phyloP scores from a whole-genome alignment of 2,113 vertebrate species.

The Aspiorhynchus laticeps region DNA sequence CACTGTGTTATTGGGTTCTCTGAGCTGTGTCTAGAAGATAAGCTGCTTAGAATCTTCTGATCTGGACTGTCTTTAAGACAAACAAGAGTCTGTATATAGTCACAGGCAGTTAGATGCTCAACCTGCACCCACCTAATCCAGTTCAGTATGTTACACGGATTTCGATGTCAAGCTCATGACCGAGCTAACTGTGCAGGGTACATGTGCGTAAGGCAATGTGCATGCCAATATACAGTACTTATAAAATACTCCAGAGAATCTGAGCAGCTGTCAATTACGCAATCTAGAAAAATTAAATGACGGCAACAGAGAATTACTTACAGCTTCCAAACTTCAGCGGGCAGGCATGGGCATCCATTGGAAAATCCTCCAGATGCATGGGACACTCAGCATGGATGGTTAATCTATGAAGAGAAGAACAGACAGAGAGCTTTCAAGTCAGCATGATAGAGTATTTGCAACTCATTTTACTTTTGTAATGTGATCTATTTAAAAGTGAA shows the following conservation, averaged over 20 bases:
- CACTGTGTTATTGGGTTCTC: background rate
- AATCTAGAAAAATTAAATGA: background rate
- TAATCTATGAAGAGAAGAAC: slow-evolving; percentile 75
- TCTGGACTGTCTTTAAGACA: slow-evolving; percentile 4
- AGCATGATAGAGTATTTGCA: background rate
- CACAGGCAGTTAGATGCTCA: background rate
- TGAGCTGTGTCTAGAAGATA: background rate
- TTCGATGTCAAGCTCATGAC: background rate
- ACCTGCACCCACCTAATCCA: background rate
- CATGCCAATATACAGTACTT: background rate
- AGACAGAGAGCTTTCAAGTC: background rate
- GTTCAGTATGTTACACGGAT: background rate
- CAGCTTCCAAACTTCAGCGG: slow-evolving; percentile 98
- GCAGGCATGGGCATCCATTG: slow-evolving; percentile 97
- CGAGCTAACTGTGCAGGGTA: too few relatives aligned
- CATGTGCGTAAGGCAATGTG: background rate
- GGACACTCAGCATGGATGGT: slow-evolving; percentile 98
- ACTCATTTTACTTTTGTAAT: background rate
- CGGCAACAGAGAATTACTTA: slow-evolving; percentile 74
- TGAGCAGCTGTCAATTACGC: background rate
- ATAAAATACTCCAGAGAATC: background rate
- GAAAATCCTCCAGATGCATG: slow-evolving; percentile 98
- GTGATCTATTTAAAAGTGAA: background rate
- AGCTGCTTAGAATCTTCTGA: background rate
- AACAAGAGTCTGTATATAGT: background rate